Conservation (phyloP, 1,140 invertebrate species). For the Drosophila grimshawi region DNA sequence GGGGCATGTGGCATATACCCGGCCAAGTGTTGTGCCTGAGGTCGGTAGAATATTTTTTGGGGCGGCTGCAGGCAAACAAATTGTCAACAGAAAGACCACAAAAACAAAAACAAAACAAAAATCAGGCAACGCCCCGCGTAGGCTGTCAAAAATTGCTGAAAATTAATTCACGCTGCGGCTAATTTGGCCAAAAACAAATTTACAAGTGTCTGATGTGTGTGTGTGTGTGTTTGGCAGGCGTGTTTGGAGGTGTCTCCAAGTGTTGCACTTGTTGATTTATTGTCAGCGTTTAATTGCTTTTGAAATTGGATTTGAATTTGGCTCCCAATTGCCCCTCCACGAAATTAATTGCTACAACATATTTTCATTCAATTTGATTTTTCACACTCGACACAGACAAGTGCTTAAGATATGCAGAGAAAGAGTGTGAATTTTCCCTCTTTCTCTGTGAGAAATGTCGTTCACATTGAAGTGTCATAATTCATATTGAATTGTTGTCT, state of each 20-base stretch:
- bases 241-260: constrained; percentile 68
- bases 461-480: constrained; percentile 84
- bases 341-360: constrained; percentile 75
- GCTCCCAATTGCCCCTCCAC: constrained; percentile 7
- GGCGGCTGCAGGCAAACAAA: constrained; percentile 53
- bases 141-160: constrained; percentile 50
- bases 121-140: constrained; percentile 52
- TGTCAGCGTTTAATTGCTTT: constrained; percentile 78
- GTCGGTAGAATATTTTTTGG: constrained; percentile 30
- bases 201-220: constrained; percentile 29
- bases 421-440: constrained; percentile 16
- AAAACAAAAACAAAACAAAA: constrained; percentile 31
- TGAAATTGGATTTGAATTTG: constrained; percentile 76
- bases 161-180: constrained; percentile 73
- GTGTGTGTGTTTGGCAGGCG: constrained; percentile 51
- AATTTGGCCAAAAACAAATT: constrained; percentile 67
- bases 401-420: constrained; percentile 1
- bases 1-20: background rate
- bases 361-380: constrained; percentile 77
- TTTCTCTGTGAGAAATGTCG: constrained; percentile 48
- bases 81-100: constrained; percentile 55
- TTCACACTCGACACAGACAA: constrained; percentile 67
- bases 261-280: constrained; percentile 83
- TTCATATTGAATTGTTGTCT: constrained; percentile 79
- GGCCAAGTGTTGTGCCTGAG: constrained; percentile 18